Evolutionary conservation across 2,888 invertebrate genomes (phyloP).

Genomic region (Bugula neritina): DNA sequence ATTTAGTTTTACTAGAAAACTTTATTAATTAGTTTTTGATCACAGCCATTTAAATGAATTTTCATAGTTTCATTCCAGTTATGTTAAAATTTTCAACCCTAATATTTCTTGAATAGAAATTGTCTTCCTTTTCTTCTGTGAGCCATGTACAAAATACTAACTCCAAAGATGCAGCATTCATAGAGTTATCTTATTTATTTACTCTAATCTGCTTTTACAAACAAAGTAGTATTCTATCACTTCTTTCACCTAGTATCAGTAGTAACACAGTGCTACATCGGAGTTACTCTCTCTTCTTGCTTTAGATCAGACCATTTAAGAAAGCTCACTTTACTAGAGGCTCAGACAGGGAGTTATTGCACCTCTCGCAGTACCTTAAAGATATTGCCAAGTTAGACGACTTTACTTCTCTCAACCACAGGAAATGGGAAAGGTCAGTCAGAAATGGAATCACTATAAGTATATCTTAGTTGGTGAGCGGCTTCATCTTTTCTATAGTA

Average conservation of each 20-base stretch:
- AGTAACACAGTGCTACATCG: neutral
- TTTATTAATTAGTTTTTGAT: no score
- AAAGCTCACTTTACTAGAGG: conserved; percentile 82
- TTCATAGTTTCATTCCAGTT: no score
- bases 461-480: neutral
- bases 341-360: conserved; percentile 74
- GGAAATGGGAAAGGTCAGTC: conserved; percentile 71
- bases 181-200: neutral
- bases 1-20: no score
- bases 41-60: no score
- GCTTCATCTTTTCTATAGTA: no score
- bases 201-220: neutral
- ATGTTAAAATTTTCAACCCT: no score
- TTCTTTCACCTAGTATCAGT: neutral
- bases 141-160: no score
- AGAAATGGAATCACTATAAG: neutral
- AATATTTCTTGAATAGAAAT: no score
- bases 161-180: no score
- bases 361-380: conserved; percentile 71
- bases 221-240: neutral
- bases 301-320: conserved; percentile 73
- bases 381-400: conserved; percentile 76
- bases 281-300: no score
- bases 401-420: conserved; percentile 77
- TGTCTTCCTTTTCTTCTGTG: no score